Conservation (phyloP, 2,113 vertebrate species). For the Sarotherodon lohbergeri region DNA sequence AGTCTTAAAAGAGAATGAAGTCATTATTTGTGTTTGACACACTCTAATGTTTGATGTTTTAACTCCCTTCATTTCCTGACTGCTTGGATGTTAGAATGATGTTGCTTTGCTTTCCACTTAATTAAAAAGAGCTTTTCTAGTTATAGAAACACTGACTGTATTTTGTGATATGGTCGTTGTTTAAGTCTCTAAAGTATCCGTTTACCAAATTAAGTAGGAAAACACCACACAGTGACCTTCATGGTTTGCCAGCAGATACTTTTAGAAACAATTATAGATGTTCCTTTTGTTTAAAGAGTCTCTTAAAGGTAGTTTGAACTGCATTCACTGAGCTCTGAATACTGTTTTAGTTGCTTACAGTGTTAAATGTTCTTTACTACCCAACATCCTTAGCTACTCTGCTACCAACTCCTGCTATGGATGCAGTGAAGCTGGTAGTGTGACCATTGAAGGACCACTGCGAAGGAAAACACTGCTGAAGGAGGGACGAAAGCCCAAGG, state of each 20-base stretch:
- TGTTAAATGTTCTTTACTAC: background rate
- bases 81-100: background rate
- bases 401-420: conserved; percentile 77
- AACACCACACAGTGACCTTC: background rate
- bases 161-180: background rate
- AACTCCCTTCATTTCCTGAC: background rate
- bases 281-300: background rate
- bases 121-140: background rate
- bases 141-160: background rate
- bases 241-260: background rate
- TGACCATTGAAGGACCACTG: conserved; percentile 88
- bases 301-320: background rate
- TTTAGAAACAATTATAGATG: background rate
- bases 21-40: background rate
- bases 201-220: background rate
- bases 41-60: background rate
- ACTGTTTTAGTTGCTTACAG: background rate
- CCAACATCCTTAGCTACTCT: conserved; percentile 65
- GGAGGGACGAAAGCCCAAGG: conserved; percentile 90
- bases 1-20: background rate
- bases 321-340: background rate
- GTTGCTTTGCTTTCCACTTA: background rate
- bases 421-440: conserved; percentile 68
- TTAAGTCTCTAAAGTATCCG: background rate
- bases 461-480: conserved; percentile 90